Conservation (phyloP, 2,888 invertebrate genomes). For the Pyrrhia umbra region DNA sequence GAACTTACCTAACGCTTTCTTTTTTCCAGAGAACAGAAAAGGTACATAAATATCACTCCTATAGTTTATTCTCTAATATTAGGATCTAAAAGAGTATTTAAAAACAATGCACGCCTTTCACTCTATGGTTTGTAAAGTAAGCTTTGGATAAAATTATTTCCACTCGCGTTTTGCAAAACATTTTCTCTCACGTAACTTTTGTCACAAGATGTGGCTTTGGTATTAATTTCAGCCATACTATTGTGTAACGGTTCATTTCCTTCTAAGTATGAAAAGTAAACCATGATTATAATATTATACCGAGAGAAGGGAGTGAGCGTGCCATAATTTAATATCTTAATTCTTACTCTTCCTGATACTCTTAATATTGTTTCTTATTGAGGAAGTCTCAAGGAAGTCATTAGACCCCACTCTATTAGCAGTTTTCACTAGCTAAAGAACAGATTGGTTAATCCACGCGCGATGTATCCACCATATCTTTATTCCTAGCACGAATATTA, state of each 20-base stretch:
- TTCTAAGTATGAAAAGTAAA: conserved; percentile 46
- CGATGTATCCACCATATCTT: conserved; percentile 42
- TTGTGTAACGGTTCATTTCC: conserved; percentile 53
- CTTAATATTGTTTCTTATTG: conserved; percentile 41
- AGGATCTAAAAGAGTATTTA: background rate
- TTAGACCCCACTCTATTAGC: conserved; percentile 35
- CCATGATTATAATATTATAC: conserved; percentile 41
- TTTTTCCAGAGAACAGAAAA: conserved; percentile 9
- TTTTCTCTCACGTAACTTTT: conserved; percentile 42
- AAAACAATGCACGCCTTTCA: too few species aligned
- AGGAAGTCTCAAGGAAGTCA: conserved; percentile 49
- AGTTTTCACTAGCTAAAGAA: conserved; percentile 35
- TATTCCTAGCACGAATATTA: conserved; percentile 58
- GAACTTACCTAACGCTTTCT: conserved; percentile 17
- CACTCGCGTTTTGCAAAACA: conserved; percentile 24
- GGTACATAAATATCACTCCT: background rate
- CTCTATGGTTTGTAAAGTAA: too few species aligned
- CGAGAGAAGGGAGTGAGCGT: conserved; percentile 41
- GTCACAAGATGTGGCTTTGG: conserved; percentile 54
- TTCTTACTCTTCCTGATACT: conserved; percentile 51
- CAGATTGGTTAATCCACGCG: conserved; percentile 21
- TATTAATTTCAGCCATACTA: conserved; percentile 51
- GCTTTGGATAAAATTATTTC: conserved; percentile 2
- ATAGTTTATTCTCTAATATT: background rate
- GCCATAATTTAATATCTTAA: conserved; percentile 45